A percentile compares a stretch with the other conserved stretches of the same genome.
Conservation (phyloP, 2,888 invertebrate genomes). For the Trichopoda pennipes region DNA sequence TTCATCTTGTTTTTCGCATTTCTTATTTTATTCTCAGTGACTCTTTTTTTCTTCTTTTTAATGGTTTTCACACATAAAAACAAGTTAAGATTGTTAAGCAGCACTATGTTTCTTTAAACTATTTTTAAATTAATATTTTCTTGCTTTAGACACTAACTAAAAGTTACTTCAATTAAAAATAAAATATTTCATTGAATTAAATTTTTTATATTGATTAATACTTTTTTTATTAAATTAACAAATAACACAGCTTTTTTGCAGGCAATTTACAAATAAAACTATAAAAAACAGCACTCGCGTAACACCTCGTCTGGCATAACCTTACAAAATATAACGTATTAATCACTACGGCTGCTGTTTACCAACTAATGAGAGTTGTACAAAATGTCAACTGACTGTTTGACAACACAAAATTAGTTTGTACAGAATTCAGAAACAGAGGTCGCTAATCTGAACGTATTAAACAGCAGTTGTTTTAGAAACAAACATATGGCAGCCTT, state of each 20-base stretch:
- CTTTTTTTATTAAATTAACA: neutral
- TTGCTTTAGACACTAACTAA: conserved; percentile 12
- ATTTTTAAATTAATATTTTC: conserved; percentile 27
- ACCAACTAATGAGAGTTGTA: conserved; percentile 54
- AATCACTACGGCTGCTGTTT: conserved; percentile 65
- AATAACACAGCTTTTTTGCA: conserved; percentile 26
- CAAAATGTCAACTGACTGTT: conserved; percentile 43
- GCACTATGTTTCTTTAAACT: conserved; percentile 25
- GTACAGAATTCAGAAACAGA: conserved; percentile 9
- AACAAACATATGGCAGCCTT: neutral
- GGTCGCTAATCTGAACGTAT: neutral
- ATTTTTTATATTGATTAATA: conserved; percentile 7
- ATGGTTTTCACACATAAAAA: conserved; percentile 24
- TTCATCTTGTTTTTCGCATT: conserved; percentile 15
- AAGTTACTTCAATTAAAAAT: conserved; percentile 3
- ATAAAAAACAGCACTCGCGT: conserved; percentile 61
- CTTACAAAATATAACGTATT: conserved; percentile 38
- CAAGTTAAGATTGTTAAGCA: conserved; percentile 9
- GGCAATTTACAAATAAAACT: conserved; percentile 36
- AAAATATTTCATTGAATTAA: conserved; percentile 29
- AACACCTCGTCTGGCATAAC: conserved; percentile 28
- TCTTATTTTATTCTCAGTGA: conserved; percentile 30
- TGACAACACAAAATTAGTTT: conserved; percentile 7
- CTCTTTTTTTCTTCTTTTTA: conserved; percentile 25
- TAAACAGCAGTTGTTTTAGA: conserved; percentile 1